A percentile compares a stretch with the other conserved stretches of the same genome.
Conservation (phyloP, 2,113 vertebrate species). For the Oxyruncus cristatus region DNA sequence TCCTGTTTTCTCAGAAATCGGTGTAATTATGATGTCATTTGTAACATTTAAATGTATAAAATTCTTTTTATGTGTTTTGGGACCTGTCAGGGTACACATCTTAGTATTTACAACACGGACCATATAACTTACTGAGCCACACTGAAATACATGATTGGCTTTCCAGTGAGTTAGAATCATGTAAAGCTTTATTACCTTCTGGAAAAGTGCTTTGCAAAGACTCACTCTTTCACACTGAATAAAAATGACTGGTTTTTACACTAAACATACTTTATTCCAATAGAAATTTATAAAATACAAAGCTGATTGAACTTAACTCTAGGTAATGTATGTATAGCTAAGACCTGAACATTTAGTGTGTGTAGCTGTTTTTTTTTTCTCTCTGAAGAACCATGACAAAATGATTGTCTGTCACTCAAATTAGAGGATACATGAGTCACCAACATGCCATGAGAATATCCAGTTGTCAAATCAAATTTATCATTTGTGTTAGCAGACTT, state of each 20-base stretch:
- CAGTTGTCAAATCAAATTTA: slow-evolving; percentile 29
- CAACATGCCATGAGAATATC: not conserved
- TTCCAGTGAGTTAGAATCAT: not conserved
- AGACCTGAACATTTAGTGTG: not conserved
- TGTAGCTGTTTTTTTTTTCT: not conserved
- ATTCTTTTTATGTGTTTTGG: not conserved
- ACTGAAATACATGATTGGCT: not conserved
- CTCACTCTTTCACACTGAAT: not conserved
- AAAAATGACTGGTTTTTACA: not conserved
- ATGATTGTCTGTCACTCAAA: not conserved
- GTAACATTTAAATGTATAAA: not conserved
- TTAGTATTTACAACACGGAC: not conserved
- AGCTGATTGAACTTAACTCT: not conserved
- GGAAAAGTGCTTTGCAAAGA: slow-evolving; percentile 3
- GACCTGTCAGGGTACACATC: not conserved
- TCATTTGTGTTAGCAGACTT: slow-evolving; percentile 3
- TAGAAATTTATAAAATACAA: slow-evolving; percentile 20
- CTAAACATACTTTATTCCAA: not conserved
- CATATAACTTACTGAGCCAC: not conserved
- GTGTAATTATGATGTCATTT: not conserved
- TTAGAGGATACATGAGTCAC: slow-evolving; percentile 6
- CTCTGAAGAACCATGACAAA: not conserved
- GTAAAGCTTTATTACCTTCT: slow-evolving; percentile 30
- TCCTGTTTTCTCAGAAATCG: not conserved
- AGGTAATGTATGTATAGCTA: not conserved